Percentiles rank a stretch among this genome's conserved stretches.
Conservation (phyloP, 2,113 vertebrate species). For the Elephas maximus region DNA sequence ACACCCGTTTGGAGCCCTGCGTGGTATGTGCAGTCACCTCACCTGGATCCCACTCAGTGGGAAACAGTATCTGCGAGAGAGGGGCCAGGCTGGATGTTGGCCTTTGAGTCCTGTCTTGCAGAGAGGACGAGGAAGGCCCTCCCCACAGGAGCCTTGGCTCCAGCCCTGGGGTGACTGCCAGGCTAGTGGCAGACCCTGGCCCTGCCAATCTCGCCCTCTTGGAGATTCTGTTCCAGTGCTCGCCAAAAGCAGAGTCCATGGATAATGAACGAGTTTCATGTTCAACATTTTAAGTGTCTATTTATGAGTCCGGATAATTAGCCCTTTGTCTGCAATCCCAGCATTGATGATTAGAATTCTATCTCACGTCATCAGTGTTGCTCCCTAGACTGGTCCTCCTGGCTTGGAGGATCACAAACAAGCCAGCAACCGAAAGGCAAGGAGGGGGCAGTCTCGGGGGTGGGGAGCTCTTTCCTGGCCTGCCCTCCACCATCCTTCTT, state of each 20-base stretch:
- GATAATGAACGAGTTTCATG: constrained; percentile 80
- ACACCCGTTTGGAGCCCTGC: constrained; percentile 85
- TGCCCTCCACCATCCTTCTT: neutral
- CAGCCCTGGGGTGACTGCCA: constrained; percentile 33
- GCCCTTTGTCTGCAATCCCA: constrained; percentile 81
- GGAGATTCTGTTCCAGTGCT: constrained; percentile 52
- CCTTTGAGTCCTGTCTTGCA: neutral
- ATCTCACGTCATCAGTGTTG: constrained; percentile 57
- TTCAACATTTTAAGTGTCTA: constrained; percentile 81
- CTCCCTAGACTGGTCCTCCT: constrained; percentile 70
- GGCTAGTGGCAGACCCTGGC: constrained; percentile 52
- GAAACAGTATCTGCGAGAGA: constrained; percentile 83
- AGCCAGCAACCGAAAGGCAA: constrained; percentile 31
- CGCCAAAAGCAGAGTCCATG: constrained; percentile 74
- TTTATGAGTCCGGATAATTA: constrained; percentile 85
- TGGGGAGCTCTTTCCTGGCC: neutral
- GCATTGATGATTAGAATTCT: constrained; percentile 71
- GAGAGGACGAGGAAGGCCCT: neutral
- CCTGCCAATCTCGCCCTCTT: constrained; percentile 53
- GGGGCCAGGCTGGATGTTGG: constrained; percentile 67
- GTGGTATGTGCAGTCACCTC: constrained; percentile 87
- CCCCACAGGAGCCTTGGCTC: constrained; percentile 28
- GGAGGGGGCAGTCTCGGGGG: neutral
- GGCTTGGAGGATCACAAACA: constrained; percentile 43
- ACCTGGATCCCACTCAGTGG: constrained; percentile 82